These are phyloP conservation scores for Aphelocoma californica DNA, from an alignment of 2,797 vertebrate genomes.

Conservation along the genomic window DNA sequence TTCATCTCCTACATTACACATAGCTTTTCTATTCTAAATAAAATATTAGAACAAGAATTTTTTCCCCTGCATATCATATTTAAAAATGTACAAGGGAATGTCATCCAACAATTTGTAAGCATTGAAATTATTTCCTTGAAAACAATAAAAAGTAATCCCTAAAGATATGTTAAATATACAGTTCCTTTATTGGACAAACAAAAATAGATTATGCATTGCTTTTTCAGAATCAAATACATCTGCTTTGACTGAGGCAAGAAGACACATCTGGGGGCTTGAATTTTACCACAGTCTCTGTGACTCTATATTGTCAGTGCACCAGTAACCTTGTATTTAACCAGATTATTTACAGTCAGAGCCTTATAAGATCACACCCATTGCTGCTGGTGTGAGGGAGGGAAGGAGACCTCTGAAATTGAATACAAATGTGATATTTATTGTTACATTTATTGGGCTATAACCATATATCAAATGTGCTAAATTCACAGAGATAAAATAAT, in stretches of 20 bases:
- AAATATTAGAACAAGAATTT: slow-evolving; percentile 51
- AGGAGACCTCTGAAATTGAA: slow-evolving; percentile 65
- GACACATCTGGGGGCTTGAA: slow-evolving; percentile 60
- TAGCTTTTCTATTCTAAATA: slow-evolving; percentile 53
- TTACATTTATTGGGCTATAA: slow-evolving; percentile 68
- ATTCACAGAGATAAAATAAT: slow-evolving; percentile 66
- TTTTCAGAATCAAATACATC: slow-evolving; percentile 71
- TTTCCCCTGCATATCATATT: slow-evolving; percentile 42
- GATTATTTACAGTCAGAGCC: slow-evolving; percentile 71
- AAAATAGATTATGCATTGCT: slow-evolving; percentile 67
- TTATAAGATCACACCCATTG: slow-evolving; percentile 64
- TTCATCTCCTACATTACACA: slow-evolving; percentile 45
- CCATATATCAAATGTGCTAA: slow-evolving; percentile 54
- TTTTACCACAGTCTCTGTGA: slow-evolving; percentile 24
- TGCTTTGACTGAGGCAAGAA: slow-evolving; percentile 67
- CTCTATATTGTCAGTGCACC: slow-evolving; percentile 57
- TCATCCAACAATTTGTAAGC: slow-evolving; percentile 54
- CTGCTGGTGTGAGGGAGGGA: slow-evolving; percentile 56
- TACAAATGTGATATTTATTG: slow-evolving; percentile 68
- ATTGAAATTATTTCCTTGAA: slow-evolving; percentile 59
- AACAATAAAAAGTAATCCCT: slow-evolving; percentile 65
- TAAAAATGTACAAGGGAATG: slow-evolving; percentile 48
- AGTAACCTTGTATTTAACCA: slow-evolving; percentile 71
- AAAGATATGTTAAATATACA: slow-evolving; percentile 67
- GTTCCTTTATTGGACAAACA: slow-evolving; percentile 74